Percentiles rank a stretch among this genome's conserved stretches.
These are phyloP conservation scores for Blastobasis adustella DNA, from an alignment of 2,888 invertebrate genomes.

Conservation along the genomic window DNA sequence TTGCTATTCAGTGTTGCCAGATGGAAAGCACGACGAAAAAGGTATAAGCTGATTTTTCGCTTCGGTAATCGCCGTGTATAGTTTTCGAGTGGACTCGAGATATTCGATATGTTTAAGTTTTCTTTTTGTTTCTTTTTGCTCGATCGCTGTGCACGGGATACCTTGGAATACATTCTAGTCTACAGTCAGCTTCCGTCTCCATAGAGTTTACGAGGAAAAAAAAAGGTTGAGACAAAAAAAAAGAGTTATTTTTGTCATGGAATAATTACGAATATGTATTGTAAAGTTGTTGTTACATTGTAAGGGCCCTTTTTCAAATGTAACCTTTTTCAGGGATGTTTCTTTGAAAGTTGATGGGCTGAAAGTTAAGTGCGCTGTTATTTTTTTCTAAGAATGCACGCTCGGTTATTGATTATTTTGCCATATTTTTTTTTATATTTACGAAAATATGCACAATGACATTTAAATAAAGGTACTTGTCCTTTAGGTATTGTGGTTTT, in stretches of 20 bases:
- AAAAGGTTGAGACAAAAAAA: constrained; percentile 19
- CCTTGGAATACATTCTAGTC: constrained; percentile 42
- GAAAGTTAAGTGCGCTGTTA: constrained; percentile 24
- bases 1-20: background rate
- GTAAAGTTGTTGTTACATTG: constrained; percentile 34
- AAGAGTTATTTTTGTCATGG: constrained; percentile 51
- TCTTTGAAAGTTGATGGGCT: constrained; percentile 6
- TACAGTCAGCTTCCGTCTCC: constrained; percentile 55
- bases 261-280: constrained; percentile 32
- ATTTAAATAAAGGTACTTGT: constrained; percentile 67
- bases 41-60: constrained; percentile 24
- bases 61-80: constrained; percentile 26
- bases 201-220: constrained; percentile 22
- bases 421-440: constrained; percentile 64
- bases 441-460: constrained; percentile 70
- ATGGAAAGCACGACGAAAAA: background rate
- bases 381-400: constrained; percentile 38
- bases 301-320: constrained; percentile 22
- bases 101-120: constrained; percentile 9
- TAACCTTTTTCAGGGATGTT: background rate
- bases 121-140: constrained; percentile 9
- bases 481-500: constrained; percentile 49
- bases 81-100: constrained; percentile 15
- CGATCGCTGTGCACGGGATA: constrained; percentile 23
- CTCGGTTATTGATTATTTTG: constrained; percentile 52